A percentile compares a stretch with the other conserved stretches of the same genome.
Evolutionary conservation across 1,140 invertebrate genomes (phyloP).

Genomic region (Pantala flavescens): DNA sequence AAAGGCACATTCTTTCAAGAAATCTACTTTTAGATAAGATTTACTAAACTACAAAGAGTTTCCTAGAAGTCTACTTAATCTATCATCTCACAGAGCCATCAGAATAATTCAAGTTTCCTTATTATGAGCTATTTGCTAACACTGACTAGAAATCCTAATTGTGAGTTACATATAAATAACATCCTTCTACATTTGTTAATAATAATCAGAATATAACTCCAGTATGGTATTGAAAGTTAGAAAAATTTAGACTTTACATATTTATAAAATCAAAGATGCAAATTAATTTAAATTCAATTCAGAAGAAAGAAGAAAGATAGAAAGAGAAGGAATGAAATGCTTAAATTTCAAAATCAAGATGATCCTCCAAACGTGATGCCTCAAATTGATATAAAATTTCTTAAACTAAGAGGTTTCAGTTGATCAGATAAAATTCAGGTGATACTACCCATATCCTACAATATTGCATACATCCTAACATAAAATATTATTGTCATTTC

Average conservation of each 20-base stretch:
- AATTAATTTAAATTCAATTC: background rate
- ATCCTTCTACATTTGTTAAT: background rate
- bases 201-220: background rate
- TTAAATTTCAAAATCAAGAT: background rate
- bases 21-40: background rate
- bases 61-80: background rate
- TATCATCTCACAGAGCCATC: background rate
- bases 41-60: background rate
- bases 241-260: background rate
- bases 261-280: background rate
- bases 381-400: too few relatives aligned
- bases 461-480: too few relatives aligned
- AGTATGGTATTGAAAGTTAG: background rate
- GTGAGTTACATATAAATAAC: background rate
- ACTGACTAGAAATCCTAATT: background rate
- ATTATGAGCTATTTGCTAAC: background rate
- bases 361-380: background rate
- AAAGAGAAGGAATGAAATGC: background rate
- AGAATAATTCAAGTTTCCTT: background rate
- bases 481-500: too few relatives aligned
- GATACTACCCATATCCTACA: too few relatives aligned
- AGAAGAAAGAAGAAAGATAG: background rate
- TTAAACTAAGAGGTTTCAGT: too few relatives aligned
- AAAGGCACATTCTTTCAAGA: background rate
- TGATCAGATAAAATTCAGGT: too few relatives aligned